A percentile compares a stretch with the other conserved stretches of the same genome.
These are phyloP conservation scores for Lepilemur septentrionalis DNA, from an alignment of 2,797 vertebrate species.

Conservation along the genomic window DNA sequence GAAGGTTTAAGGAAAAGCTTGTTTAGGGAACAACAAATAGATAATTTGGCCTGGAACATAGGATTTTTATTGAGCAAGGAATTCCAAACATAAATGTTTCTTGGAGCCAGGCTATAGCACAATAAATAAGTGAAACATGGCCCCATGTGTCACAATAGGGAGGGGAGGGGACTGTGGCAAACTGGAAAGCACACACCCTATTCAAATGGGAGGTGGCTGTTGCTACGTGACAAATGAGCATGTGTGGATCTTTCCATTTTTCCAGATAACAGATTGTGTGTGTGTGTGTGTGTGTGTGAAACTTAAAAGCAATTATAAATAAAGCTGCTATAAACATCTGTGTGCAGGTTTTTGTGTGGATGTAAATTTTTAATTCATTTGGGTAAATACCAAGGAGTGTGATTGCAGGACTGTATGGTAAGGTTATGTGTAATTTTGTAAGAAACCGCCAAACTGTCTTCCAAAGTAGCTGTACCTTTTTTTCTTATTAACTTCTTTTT, in stretches of 20 bases:
- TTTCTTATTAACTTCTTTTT: background rate
- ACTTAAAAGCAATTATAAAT: background rate
- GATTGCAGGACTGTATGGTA: background rate
- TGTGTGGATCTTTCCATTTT: background rate
- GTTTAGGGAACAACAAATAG: background rate
- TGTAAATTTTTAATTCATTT: background rate
- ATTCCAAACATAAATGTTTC: background rate
- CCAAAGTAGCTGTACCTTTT: background rate
- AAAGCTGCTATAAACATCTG: background rate
- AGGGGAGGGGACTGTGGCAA: background rate
- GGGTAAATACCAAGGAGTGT: background rate
- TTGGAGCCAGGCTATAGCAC: background rate
- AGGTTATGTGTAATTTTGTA: background rate
- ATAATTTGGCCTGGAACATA: background rate
- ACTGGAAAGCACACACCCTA: background rate
- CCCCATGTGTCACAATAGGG: background rate
- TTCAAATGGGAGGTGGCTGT: background rate
- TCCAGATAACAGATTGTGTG: background rate
- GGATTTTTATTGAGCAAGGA: background rate
- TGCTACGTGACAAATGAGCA: background rate
- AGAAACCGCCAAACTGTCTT: background rate
- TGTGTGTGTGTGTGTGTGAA: background rate
- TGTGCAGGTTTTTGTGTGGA: background rate
- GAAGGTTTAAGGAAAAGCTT: background rate
- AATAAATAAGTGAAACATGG: background rate